Evolutionary conservation across 1,140 invertebrate genomes (phyloP).

Genomic region (Saccostrea glomerata): DNA sequence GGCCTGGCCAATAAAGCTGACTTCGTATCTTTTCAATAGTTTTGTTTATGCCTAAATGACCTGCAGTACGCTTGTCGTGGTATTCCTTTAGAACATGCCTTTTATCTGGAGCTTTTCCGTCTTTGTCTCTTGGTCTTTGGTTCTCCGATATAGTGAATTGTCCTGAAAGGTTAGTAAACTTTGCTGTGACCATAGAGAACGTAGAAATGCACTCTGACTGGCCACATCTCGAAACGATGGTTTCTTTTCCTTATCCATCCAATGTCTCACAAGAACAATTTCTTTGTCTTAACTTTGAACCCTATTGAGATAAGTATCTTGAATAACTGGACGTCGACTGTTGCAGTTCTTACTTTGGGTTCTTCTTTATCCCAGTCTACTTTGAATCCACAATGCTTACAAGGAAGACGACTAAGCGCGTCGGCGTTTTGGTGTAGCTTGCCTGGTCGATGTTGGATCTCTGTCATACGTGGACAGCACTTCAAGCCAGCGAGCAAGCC

Average conservation of each 20-base stretch:
- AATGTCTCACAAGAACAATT: background rate
- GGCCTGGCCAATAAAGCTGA: background rate
- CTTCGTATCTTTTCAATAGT: background rate
- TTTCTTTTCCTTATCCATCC: background rate
- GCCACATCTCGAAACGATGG: background rate
- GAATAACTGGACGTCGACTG: background rate
- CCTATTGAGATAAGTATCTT: background rate
- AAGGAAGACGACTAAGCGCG: conserved; percentile 52
- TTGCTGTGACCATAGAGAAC: background rate
- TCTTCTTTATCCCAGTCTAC: background rate
- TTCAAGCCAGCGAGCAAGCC: conserved; percentile 62
- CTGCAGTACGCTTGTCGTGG: conserved; percentile 48
- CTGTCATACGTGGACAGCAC: conserved; percentile 55
- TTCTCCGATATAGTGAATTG: background rate
- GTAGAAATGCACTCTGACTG: background rate
- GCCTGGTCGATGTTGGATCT: conserved; percentile 60
- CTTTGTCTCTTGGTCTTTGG: background rate
- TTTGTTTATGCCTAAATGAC: conserved; percentile 43
- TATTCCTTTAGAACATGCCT: conserved; percentile 13
- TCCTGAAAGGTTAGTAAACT: background rate
- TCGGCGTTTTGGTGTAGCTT: conserved; percentile 63
- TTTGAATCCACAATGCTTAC: background rate
- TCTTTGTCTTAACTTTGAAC: conserved; percentile 33
- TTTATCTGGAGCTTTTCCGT: conserved; percentile 22
- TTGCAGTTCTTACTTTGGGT: background rate